Evolutionary conservation across 2,113 vertebrate species (phyloP).

Genomic region (Gobiocypris rarus): DNA sequence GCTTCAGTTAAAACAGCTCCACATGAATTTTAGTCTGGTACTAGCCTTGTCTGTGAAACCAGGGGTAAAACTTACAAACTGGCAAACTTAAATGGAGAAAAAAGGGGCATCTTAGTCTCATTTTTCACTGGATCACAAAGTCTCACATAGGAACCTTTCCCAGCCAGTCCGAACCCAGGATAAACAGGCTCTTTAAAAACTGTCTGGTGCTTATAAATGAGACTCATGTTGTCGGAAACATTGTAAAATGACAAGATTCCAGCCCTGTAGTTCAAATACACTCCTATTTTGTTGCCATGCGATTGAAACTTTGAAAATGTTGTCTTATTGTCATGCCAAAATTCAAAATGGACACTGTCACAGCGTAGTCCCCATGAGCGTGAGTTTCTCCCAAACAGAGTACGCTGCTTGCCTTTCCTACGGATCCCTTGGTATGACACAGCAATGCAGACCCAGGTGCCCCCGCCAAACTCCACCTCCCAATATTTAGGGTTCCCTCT

Average conservation of each 20-base stretch:
- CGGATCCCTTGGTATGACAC: slow-evolving; percentile 47
- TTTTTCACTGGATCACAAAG: slow-evolving; percentile 35
- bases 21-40: too few relatives aligned
- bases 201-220: slow-evolving; percentile 49
- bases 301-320: neutral
- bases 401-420: slow-evolving; percentile 46
- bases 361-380: slow-evolving; percentile 55
- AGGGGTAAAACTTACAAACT: neutral
- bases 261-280: slow-evolving; percentile 53
- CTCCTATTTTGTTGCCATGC: slow-evolving; percentile 44
- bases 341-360: neutral
- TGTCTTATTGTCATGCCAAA: slow-evolving; percentile 48
- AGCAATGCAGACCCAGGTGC: slow-evolving; percentile 48
- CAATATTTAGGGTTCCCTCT: slow-evolving; percentile 48
- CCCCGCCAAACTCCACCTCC: slow-evolving; percentile 51
- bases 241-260: slow-evolving; percentile 56
- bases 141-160: slow-evolving; percentile 32
- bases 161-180: slow-evolving; percentile 54
- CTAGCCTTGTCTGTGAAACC: too few relatives aligned
- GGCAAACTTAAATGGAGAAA: neutral
- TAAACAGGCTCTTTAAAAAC: slow-evolving; percentile 56
- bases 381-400: slow-evolving; percentile 41
- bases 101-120: neutral
- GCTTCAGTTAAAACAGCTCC: too few relatives aligned
- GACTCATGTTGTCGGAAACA: slow-evolving; percentile 53